Percentiles rank a stretch among this genome's conserved stretches.
These are phyloP conservation scores for Smittia aterrima DNA, from an alignment of 2,888 invertebrate species.

Conservation along the genomic window DNA sequence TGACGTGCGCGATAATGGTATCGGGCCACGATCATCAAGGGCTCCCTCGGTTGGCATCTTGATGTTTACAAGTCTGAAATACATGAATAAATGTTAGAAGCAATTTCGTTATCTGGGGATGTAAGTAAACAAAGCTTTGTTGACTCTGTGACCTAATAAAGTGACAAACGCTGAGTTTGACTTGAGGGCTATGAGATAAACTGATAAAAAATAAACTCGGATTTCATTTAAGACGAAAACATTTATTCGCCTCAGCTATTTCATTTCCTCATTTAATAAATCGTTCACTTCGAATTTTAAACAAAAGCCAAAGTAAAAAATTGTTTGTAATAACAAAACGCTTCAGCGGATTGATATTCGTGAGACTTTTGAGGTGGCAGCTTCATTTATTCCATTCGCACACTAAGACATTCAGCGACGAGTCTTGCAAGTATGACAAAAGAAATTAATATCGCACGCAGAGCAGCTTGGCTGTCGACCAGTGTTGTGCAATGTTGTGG, in stretches of 20 bases:
- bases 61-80: constrained; percentile 23
- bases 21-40: constrained; percentile 47
- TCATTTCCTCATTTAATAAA: too few species aligned
- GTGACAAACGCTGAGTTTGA: not conserved
- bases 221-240: too few species aligned
- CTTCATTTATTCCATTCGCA: not conserved
- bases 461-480: too few species aligned
- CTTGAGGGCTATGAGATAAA: too few species aligned
- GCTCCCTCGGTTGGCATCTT: constrained; percentile 50
- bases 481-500: too few species aligned
- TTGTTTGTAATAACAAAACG: not conserved
- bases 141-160: constrained; percentile 14
- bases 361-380: not conserved
- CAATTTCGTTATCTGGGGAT: not conserved
- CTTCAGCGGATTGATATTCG: not conserved
- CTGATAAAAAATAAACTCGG: too few species aligned
- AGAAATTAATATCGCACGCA: too few species aligned
- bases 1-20: constrained; percentile 53
- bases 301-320: not conserved
- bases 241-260: too few species aligned
- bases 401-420: not conserved
- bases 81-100: not conserved
- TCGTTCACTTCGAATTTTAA: not conserved
- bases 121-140: not conserved
- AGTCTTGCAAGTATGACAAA: too few species aligned